Percentiles rank a stretch among this genome's conserved stretches.
Conservation (phyloP, 2,888 invertebrate species). For the Lepidochrysops patricia region DNA sequence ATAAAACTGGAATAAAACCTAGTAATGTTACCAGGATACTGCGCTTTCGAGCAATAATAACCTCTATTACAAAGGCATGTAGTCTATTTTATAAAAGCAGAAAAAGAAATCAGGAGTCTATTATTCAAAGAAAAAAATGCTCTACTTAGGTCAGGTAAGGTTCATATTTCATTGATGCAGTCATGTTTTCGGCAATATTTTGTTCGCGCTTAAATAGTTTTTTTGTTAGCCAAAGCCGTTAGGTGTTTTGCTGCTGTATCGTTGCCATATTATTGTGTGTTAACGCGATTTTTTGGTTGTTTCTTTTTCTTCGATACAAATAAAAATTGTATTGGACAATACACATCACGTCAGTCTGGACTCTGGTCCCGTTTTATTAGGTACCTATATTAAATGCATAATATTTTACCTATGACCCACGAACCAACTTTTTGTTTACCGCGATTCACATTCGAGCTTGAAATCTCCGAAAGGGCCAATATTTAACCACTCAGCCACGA, state of each 20-base stretch:
- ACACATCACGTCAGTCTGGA: too few relatives aligned
- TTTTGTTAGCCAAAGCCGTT: slow-evolving; percentile 4
- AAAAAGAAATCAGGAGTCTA: not conserved
- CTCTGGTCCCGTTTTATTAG: too few relatives aligned
- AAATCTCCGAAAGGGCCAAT: too few relatives aligned
- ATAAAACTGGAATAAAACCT: slow-evolving; percentile 5
- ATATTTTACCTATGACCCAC: too few relatives aligned
- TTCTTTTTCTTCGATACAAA: too few relatives aligned
- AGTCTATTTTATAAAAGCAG: not conserved
- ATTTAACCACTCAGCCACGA: too few relatives aligned
- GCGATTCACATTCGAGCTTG: too few relatives aligned
- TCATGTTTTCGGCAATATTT: not conserved
- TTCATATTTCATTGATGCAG: not conserved
- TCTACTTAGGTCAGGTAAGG: not conserved
- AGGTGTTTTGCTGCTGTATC: not conserved
- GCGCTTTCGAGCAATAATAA: not conserved
- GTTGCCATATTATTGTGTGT: not conserved
- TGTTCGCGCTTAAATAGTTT: slow-evolving; percentile 4
- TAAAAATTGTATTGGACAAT: not conserved
- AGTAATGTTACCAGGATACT: slow-evolving; percentile 9
- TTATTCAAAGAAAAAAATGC: not conserved
- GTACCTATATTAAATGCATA: too few relatives aligned
- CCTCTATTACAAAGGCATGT: not conserved
- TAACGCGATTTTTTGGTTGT: not conserved
- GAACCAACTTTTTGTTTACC: too few relatives aligned